Base-by-base conservation (phyloP, 1,140 invertebrate species). In the Lepidurus arcticus region DNA sequence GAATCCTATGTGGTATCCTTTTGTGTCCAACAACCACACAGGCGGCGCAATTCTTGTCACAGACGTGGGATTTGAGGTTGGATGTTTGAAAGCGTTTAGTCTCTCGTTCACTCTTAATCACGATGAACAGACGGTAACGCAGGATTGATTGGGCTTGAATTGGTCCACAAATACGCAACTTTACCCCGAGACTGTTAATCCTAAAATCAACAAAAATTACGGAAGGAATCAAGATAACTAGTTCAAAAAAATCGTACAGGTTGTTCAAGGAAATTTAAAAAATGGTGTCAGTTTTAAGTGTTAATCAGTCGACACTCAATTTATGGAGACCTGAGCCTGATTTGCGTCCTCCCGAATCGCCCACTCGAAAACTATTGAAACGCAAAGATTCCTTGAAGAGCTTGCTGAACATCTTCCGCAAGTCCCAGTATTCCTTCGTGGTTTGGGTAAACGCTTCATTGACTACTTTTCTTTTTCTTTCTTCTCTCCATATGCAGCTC, bases 381-480 rank as follows among this genome's bases (percentile, higher is more conserved):
- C 76, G 42, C 76, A 45, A 65, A 76, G 44, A 24, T 75, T 45
- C 42, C 7, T 78, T 24, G 65, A 73, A 16, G 42, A 75, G 78
- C 11, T 47, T 78, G 26, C 44, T 78, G 42, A 45, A 73, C n/a
- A 73, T 78, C 7, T 78, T 78, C 45, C 42, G 78, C 11, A 78
- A 78, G 47, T 78, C 74, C 21, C 78, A 78, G 73, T 78, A 78
- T 47, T 75, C 78, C 21, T 78, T 44, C 24, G 42, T 74, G 6
- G 78, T 74, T 24, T 45, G 73, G 53, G 53, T 65, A 65, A 34
- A 34, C 34, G 34, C 34, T 34, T 4, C 2, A 4, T 34, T 34
- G 34, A 34, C 53, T 4, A 47, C 3, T 21, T 65, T 65, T 21
- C 21, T 9, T 47, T 11, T 1, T 16, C 5, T 16, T n/a, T 65